phyloP scores from a whole-genome alignment of 2,888 invertebrate genomes.

The Norana najaformis region DNA sequence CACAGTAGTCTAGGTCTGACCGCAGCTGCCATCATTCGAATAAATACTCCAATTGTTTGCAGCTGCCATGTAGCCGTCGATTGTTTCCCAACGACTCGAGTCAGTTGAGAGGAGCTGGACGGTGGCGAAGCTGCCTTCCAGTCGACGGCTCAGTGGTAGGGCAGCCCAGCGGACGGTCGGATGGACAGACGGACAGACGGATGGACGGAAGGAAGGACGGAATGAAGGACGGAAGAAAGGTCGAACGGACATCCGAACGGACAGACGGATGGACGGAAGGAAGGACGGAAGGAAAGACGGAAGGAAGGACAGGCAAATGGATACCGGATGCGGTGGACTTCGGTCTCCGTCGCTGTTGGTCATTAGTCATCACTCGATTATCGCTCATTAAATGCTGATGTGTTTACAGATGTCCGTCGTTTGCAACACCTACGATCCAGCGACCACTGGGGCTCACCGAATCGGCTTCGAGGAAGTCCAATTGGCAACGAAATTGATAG shows the following conservation, averaged over 20 bases:
- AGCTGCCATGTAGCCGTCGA: background rate
- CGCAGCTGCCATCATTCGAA: background rate
- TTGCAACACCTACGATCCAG: background rate
- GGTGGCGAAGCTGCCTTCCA: background rate
- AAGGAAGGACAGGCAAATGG: too few relatives aligned
- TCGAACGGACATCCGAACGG: background rate
- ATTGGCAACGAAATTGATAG: background rate
- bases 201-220: too few relatives aligned
- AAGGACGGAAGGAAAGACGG: too few relatives aligned
- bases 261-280: background rate
- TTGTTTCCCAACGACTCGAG: conserved; percentile 2
- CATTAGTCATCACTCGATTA: background rate
- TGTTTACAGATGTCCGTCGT: background rate
- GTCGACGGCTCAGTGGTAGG: background rate
- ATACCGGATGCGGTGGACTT: background rate
- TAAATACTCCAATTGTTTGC: background rate
- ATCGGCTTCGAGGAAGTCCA: background rate
- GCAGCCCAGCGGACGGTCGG: background rate
- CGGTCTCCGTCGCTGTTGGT: background rate
- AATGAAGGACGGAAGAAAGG: too few relatives aligned
- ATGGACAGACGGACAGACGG: background rate
- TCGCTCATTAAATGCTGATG: conserved; percentile 5
- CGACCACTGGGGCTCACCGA: background rate
- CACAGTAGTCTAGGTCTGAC: background rate
- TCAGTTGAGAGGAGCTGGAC: background rate